These are phyloP conservation scores for Haemorhous mexicanus DNA, from an alignment of 2,113 vertebrate genomes.

Conservation along the genomic window DNA sequence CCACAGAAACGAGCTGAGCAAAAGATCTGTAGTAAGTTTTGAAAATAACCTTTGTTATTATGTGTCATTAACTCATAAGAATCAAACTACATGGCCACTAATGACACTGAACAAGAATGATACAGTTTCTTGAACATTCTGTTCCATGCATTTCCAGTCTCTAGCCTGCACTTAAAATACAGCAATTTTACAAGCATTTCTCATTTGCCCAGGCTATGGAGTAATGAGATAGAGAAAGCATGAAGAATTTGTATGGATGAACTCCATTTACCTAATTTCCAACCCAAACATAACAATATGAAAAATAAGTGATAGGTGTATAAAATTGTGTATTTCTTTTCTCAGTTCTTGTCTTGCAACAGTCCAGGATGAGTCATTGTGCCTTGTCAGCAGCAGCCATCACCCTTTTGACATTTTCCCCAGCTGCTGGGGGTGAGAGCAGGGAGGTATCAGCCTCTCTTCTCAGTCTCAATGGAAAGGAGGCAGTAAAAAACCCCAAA, in stretches of 20 bases:
- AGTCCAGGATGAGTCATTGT: background rate
- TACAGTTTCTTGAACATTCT: conserved; percentile 6
- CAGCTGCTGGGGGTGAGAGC: background rate
- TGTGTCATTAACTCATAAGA: conserved; percentile 7
- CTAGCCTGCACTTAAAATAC: conserved; percentile 1
- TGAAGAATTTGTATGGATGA: conserved; percentile 16
- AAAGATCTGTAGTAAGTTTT: background rate
- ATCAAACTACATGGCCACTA: background rate
- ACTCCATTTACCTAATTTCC: conserved; percentile 23
- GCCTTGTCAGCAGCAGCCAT: background rate
- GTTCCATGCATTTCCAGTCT: conserved; percentile 22
- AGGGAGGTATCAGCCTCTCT: background rate
- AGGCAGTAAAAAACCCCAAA: background rate
- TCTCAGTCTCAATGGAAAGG: background rate
- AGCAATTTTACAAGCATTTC: conserved; percentile 19
- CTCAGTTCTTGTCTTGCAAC: background rate
- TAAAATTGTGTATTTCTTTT: background rate
- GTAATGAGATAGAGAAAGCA: conserved; percentile 28
- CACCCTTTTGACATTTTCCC: background rate
- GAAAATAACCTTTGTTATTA: conserved; percentile 45
- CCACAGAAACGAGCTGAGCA: background rate
- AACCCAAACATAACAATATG: background rate
- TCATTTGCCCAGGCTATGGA: conserved; percentile 26
- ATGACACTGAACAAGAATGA: conserved; percentile 29
- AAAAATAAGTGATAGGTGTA: background rate